Evolutionary conservation across 2,797 vertebrate genomes (phyloP).

Genomic region (Mycteria americana): DNA sequence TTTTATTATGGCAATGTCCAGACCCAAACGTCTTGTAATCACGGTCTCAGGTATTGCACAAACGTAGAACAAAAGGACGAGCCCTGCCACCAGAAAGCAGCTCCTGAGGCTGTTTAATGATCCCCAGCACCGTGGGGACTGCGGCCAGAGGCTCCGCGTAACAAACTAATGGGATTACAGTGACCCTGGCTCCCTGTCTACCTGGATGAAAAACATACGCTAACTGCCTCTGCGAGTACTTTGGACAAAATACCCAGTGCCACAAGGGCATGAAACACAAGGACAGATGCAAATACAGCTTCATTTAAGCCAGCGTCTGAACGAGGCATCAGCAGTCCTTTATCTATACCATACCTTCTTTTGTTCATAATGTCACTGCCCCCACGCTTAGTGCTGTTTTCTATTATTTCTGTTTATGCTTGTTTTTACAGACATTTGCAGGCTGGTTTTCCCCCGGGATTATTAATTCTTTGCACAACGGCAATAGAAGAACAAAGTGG

Average conservation of each 20-base stretch:
- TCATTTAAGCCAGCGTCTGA: not conserved
- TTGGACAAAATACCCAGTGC: not conserved
- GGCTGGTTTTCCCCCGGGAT: not conserved
- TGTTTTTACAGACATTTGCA: not conserved
- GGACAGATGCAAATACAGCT: not conserved
- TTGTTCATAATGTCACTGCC: not conserved
- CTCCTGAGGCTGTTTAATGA: not conserved
- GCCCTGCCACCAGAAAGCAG: not conserved
- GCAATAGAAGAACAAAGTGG: not conserved
- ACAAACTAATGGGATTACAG: not conserved
- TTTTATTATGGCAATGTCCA: not conserved
- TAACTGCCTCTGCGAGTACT: not conserved
- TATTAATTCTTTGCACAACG: not conserved
- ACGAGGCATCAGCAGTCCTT: not conserved
- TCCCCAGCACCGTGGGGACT: not conserved
- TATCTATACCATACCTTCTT: not conserved
- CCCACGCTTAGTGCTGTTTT: not conserved
- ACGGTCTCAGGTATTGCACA: not conserved
- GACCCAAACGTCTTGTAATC: not conserved
- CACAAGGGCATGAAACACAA: not conserved
- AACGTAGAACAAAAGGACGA: not conserved
- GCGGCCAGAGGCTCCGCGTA: not conserved
- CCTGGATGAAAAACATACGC: not conserved
- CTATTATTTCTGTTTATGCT: not conserved
- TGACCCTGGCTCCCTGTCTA: not conserved